A percentile compares a stretch with the other conserved stretches of the same genome.
These are phyloP conservation scores for Cataglyphis altisquamis DNA, from an alignment of 2,888 invertebrate species.

Conservation along the genomic window DNA sequence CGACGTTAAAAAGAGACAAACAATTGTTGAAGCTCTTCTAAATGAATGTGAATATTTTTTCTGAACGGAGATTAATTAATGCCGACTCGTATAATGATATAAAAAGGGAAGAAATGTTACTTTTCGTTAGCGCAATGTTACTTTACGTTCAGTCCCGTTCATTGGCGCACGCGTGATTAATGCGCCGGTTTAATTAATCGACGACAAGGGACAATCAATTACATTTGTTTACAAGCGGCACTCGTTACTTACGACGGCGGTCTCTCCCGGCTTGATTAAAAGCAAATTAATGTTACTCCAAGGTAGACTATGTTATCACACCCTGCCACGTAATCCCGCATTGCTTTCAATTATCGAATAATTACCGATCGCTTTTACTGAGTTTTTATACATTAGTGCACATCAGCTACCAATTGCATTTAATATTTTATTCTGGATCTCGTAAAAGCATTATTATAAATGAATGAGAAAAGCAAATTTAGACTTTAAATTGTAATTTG, in stretches of 20 bases:
- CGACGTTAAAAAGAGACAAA: not conserved
- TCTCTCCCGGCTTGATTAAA: conserved; percentile 66
- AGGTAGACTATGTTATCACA: conserved; percentile 61
- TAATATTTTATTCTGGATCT: not conserved
- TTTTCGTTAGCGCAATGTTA: conserved; percentile 24
- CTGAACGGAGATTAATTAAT: conserved; percentile 2
- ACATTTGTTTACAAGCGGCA: conserved; percentile 75
- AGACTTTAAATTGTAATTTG: not conserved
- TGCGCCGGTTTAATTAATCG: conserved; percentile 74
- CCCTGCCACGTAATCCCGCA: conserved; percentile 23
- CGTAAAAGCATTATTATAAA: not conserved
- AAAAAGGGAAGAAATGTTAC: not conserved
- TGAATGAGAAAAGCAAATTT: not conserved
- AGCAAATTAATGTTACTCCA: conserved; percentile 73
- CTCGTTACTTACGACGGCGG: conserved; percentile 64
- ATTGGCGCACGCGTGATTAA: conserved; percentile 56
- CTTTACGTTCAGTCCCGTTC: conserved; percentile 24
- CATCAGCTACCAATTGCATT: not conserved
- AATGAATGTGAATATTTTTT: not conserved
- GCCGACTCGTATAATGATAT: not conserved
- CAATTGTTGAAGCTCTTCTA: not conserved
- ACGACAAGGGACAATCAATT: conserved; percentile 74
- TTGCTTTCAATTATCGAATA: conserved; percentile 33
- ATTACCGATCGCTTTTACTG: conserved; percentile 19
- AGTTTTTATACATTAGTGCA: not conserved